phyloP scores from a whole-genome alignment of 2,888 invertebrate genomes.

The Bombyx huttoni region DNA sequence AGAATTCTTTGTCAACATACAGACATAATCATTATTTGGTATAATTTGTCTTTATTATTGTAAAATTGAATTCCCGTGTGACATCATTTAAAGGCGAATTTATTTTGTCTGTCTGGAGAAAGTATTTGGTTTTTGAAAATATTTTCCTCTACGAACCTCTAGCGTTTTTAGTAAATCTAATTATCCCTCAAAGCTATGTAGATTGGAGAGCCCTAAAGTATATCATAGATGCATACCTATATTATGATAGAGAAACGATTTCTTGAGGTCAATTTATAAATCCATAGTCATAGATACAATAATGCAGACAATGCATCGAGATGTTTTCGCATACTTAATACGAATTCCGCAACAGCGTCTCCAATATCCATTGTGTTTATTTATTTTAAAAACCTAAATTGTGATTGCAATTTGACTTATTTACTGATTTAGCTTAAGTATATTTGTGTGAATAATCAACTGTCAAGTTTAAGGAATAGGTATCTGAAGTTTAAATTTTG shows the following conservation, averaged over 20 bases:
- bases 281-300: neutral
- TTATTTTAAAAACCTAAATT: neutral
- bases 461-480: neutral
- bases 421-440: neutral
- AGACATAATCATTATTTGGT: too few species aligned
- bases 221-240: too few species aligned
- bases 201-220: too few species aligned
- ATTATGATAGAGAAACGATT: neutral
- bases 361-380: neutral
- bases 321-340: neutral
- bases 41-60: too few species aligned
- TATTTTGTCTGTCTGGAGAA: too few species aligned
- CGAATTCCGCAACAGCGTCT: neutral
- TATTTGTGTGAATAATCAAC: neutral
- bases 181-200: too few species aligned
- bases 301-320: neutral
- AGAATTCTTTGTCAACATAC: too few species aligned
- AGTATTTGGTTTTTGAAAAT: too few species aligned
- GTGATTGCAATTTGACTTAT: neutral
- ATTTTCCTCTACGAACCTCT: too few species aligned
- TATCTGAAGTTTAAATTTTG: neutral
- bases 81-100: too few species aligned
- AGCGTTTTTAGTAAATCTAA: too few species aligned
- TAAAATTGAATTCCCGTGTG: too few species aligned
- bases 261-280: neutral